These are phyloP conservation scores for Eugnorisma glareosa DNA, from an alignment of 2,888 invertebrate species.

Conservation along the genomic window DNA sequence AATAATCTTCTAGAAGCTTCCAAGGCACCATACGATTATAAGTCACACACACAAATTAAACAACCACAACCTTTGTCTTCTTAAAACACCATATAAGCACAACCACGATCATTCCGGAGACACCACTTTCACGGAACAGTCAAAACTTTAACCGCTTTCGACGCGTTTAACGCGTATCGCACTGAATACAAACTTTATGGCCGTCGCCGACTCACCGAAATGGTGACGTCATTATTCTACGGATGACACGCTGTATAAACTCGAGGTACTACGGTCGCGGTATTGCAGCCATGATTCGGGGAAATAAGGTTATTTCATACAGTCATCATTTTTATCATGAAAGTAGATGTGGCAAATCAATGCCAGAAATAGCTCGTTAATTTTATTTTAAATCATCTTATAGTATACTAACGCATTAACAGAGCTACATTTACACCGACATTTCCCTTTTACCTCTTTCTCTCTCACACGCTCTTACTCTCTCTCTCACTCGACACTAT, in stretches of 20 bases:
- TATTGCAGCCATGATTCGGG: conserved; percentile 33
- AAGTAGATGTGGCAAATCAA: background rate
- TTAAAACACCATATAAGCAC: background rate
- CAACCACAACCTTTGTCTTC: background rate
- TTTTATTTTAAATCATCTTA: background rate
- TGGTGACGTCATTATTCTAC: conserved; percentile 62
- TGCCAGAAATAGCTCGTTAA: background rate
- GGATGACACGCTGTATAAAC: conserved; percentile 59
- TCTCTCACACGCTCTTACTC: background rate
- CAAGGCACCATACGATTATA: too few relatives aligned
- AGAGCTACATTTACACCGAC: background rate
- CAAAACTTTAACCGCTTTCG: conserved; percentile 49
- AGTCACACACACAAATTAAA: background rate
- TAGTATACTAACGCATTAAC: background rate
- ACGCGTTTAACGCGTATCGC: conserved; percentile 46
- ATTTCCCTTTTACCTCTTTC: background rate
- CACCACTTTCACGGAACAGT: conserved; percentile 12
- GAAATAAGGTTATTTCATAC: background rate
- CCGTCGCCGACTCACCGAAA: conserved; percentile 42
- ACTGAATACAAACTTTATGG: conserved; percentile 56
- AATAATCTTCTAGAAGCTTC: background rate
- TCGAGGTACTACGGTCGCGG: conserved; percentile 20
- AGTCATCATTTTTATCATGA: background rate
- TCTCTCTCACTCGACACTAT: background rate
- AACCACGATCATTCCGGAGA: conserved; percentile 3